Evolutionary conservation across 2,888 invertebrate genomes (phyloP), one percentile per base, ranked within the genome.

Genomic region (Psylliodes chrysocephalus): DNA sequence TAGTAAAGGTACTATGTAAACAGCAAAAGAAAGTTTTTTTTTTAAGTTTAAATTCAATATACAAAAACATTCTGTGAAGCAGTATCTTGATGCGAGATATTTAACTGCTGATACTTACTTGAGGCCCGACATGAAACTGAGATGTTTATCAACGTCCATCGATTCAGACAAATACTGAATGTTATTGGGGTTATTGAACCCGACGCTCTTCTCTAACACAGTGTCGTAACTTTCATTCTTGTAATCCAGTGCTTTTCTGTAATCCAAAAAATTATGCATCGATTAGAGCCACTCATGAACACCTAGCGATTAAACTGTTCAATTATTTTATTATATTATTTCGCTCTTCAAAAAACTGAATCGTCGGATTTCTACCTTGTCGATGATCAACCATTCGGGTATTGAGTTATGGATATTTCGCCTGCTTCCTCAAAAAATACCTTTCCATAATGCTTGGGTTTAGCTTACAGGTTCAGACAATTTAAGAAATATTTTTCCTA

Each of bases 121-220:
- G 69, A 92, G 82, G 67, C 90, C 87, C 69, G 86, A 78, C 85
- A 91, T 89, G 76, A 91, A 88, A 19, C 90, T 90, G 80, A 88
- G 88, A 74, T 90, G 89, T 77, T 87, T 88, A 74, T 89, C 85
- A 75, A 93, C 87, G 66, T 92, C 90, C 84, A 93, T 88, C 73
- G 88, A 85, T 82, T 89, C 89, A 76, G 90, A 90, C 73, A 95
- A 88, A 85, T 90, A 90, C 83, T 91, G 90, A 82, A 92, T 89
- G 88, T 91, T 92, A 87, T 92, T 93, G 70, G 94, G 93, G 86
- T 95, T 95, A 87, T 91, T 90, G 88, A 94, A 94, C 81, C 92
- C 93, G 76, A 91, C 88, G 79, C 92, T 91, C 85, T 90, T 90
- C 85, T 89, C 89, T 84, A 95, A 86, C 81, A 93, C 89, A 75